These are phyloP conservation scores for Xenopus borealis DNA, from an alignment of 2,113 vertebrate genomes.

Conservation along the genomic window DNA sequence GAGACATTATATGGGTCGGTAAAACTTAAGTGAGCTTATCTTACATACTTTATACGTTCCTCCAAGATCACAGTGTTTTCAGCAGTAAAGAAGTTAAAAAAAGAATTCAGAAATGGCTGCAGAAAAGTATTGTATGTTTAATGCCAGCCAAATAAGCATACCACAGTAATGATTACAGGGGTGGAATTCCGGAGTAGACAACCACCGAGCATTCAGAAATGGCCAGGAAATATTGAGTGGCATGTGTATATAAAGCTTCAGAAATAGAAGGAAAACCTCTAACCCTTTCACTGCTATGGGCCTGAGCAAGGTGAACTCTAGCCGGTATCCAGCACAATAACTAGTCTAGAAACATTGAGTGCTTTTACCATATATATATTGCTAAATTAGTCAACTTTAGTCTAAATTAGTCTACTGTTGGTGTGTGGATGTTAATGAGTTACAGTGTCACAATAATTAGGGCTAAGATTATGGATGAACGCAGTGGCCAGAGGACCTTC, in stretches of 20 bases:
- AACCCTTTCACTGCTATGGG: constrained; percentile 11
- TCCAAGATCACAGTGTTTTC: background rate
- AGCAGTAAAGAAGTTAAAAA: constrained; percentile 26
- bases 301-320: background rate
- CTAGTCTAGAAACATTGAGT: background rate
- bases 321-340: background rate
- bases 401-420: too few species aligned
- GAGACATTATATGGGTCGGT: too few species aligned
- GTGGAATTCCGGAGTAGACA: constrained; percentile 39
- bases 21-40: too few species aligned
- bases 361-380: too few species aligned
- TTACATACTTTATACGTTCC: background rate
- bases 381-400: too few species aligned
- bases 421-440: too few species aligned
- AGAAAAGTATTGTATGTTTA: constrained; percentile 31
- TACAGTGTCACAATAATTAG: too few species aligned
- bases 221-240: constrained; percentile 39
- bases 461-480: too few species aligned
- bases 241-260: constrained; percentile 8
- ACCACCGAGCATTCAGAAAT: constrained; percentile 26
- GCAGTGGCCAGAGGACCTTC: too few species aligned
- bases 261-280: background rate
- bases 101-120: constrained; percentile 4
- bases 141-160: constrained; percentile 42
- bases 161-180: constrained; percentile 45